Evolutionary conservation across 2,797 vertebrate genomes (phyloP).

Genomic region (Halcyon leucocephala): DNA sequence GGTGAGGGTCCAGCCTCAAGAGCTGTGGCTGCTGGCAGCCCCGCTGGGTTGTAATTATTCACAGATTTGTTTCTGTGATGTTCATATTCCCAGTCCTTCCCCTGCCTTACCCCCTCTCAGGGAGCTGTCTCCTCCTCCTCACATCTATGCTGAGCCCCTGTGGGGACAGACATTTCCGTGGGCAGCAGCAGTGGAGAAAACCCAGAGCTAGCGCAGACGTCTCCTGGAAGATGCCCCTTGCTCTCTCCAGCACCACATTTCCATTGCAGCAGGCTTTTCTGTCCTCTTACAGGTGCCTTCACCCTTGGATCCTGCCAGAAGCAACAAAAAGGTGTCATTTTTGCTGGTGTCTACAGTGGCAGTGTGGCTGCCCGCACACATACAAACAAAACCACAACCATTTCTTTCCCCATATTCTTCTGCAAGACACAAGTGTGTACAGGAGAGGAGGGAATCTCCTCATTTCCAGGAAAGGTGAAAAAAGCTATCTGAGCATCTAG

Average conservation of each 20-base stretch:
- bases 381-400: fast-evolving
- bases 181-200: background rate
- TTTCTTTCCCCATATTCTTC: background rate
- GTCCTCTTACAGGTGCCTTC: background rate
- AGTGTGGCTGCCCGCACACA: background rate
- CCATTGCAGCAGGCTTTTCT: background rate
- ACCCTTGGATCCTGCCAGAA: background rate
- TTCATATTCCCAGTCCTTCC: background rate
- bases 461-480: background rate
- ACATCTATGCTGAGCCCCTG: background rate
- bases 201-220: background rate
- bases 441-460: background rate
- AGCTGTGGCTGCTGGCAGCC: background rate
- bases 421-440: fast-evolving
- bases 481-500: background rate
- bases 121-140: background rate
- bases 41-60: background rate
- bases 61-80: constrained; percentile 4
- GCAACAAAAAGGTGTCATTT: background rate
- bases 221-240: background rate
- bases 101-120: background rate
- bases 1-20: background rate
- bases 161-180: background rate
- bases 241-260: background rate
- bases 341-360: background rate